Conservation (phyloP, 2,888 invertebrate genomes). For the Lissonota sp. region DNA sequence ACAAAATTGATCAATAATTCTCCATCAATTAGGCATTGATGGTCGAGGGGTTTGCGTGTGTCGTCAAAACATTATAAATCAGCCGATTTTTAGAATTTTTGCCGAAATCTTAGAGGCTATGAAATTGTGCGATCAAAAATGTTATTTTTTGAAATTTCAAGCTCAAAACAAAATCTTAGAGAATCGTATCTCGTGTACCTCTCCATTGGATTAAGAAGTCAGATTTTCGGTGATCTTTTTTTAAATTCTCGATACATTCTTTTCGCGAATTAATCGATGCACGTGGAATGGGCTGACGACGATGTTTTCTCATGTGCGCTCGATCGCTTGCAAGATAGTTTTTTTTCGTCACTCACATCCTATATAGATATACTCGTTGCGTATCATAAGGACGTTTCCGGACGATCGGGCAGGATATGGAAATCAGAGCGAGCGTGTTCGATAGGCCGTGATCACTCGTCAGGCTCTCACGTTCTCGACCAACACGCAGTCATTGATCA, state of each 20-base stretch:
- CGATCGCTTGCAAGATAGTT: conserved; percentile 30
- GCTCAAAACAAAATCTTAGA: too few species aligned
- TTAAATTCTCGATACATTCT: not conserved
- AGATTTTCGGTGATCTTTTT: conserved; percentile 3
- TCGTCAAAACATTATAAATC: too few species aligned
- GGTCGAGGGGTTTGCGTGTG: too few species aligned
- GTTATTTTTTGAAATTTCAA: too few species aligned
- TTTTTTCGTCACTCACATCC: not conserved
- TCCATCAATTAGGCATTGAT: too few species aligned
- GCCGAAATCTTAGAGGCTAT: too few species aligned
- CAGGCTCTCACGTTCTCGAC: conserved; percentile 60
- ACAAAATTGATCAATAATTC: too few species aligned
- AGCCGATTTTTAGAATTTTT: too few species aligned
- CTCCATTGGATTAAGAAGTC: conserved; percentile 24
- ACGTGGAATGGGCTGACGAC: not conserved
- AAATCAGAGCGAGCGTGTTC: conserved; percentile 78
- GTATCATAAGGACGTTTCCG: conserved; percentile 72
- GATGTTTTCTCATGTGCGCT: conserved; percentile 23
- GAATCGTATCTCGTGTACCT: too few species aligned
- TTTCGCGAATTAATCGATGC: conserved; percentile 10
- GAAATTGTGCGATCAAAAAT: too few species aligned
- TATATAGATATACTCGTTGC: conserved; percentile 17
- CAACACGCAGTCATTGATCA: not conserved
- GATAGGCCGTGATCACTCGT: conserved; percentile 71
- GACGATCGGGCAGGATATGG: conserved; percentile 78